Evolutionary conservation across 2,888 invertebrate genomes (phyloP).

Genomic region (Acanthosepion pharaonis): DNA sequence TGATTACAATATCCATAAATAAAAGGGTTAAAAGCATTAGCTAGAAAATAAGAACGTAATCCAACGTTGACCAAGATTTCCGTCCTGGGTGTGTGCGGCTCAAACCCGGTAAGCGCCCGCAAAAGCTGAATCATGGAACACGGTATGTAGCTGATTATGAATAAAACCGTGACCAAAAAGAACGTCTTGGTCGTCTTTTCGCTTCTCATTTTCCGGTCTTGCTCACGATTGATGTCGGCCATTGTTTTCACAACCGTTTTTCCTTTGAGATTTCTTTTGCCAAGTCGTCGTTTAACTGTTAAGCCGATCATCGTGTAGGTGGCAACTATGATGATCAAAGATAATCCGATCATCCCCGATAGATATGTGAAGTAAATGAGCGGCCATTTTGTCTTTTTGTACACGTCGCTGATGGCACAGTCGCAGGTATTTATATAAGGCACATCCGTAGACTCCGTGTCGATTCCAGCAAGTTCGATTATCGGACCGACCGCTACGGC

Average conservation of each 20-base stretch:
- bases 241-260: background rate
- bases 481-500: slow-evolving; percentile 34
- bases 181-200: slow-evolving; percentile 2
- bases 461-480: slow-evolving; percentile 13
- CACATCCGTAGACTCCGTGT: background rate
- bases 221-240: background rate
- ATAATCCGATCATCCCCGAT: background rate
- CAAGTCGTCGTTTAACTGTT: background rate
- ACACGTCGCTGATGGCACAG: background rate
- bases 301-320: background rate
- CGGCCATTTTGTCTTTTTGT: slow-evolving; percentile 40
- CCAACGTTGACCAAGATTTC: slow-evolving; percentile 40
- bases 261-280: background rate
- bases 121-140: background rate
- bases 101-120: background rate
- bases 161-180: background rate
- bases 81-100: background rate
- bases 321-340: background rate
- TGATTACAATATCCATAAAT: slow-evolving; percentile 44
- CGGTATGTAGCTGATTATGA: slow-evolving; percentile 36
- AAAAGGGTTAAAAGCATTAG: slow-evolving; percentile 35
- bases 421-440: background rate
- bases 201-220: background rate
- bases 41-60: slow-evolving; percentile 16
- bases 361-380: slow-evolving; percentile 16